Conservation (phyloP, 2,888 invertebrate species). For the Meta bourneti region DNA sequence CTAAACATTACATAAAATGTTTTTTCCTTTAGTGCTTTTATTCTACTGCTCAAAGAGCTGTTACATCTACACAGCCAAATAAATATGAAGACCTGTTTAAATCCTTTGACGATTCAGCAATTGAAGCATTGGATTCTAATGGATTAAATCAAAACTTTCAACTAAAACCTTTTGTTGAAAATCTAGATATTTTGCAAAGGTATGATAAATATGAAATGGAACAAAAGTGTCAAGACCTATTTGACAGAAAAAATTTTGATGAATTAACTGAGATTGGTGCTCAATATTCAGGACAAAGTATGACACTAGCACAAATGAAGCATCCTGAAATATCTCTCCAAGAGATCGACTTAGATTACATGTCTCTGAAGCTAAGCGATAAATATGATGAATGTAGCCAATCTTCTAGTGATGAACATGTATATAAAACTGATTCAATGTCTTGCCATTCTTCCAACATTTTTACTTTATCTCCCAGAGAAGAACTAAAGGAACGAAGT, state of each 20-base stretch:
- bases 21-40: conserved; percentile 24
- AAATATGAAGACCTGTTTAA: neutral
- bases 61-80: neutral
- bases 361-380: conserved; percentile 28
- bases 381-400: conserved; percentile 7
- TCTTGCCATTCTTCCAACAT: neutral
- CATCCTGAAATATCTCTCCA: conserved; percentile 17
- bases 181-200: neutral
- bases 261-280: neutral
- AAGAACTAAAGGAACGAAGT: neutral
- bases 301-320: neutral
- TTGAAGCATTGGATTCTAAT: neutral
- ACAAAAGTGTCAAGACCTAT: no score
- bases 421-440: neutral
- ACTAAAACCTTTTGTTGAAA: conserved; percentile 3
- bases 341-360: conserved; percentile 41
- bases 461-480: neutral
- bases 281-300: neutral
- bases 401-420: neutral
- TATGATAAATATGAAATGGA: no score
- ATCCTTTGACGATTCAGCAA: neutral
- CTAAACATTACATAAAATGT: no score
- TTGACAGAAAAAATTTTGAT: neutral
- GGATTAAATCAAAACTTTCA: neutral
- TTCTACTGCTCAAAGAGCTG: conserved; percentile 2